Conservation (phyloP, 1,140 invertebrate genomes). For the Platyura marginata region DNA sequence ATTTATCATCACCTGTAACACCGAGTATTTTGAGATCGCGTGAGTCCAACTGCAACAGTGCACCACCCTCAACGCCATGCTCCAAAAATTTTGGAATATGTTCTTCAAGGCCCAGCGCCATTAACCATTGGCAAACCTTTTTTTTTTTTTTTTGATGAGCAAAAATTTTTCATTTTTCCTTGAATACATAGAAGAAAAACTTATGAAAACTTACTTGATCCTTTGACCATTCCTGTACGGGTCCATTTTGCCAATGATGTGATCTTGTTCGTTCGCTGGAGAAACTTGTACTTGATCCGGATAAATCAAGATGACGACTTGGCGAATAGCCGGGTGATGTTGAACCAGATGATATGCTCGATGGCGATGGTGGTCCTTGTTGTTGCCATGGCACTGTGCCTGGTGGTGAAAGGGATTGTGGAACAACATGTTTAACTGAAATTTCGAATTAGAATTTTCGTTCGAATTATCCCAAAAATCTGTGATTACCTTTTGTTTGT, state of each 20-base stretch:
- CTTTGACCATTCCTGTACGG: conserved; percentile 68
- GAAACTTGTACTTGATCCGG: conserved; percentile 32
- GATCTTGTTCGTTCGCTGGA: conserved; percentile 18
- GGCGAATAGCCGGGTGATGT: conserved; percentile 28
- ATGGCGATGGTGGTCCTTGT: conserved; percentile 34
- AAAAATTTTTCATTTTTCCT: no score
- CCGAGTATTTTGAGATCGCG: conserved; percentile 75
- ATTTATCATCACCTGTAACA: conserved; percentile 60
- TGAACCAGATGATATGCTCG: conserved; percentile 40
- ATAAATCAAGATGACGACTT: conserved; percentile 27
- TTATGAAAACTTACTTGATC: conserved; percentile 75
- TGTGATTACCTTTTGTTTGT: conserved; percentile 50
- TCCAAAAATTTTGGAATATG: conserved; percentile 70
- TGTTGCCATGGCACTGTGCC: conserved; percentile 14
- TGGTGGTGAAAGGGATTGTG: conserved; percentile 33
- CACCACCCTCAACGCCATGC: conserved; percentile 63
- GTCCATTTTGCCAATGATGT: conserved; percentile 48
- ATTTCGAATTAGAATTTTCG: background rate
- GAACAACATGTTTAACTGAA: conserved; percentile 39
- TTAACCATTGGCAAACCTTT: conserved; percentile 29
- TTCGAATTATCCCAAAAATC: background rate
- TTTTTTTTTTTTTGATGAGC: no score
- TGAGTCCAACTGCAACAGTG: conserved; percentile 65
- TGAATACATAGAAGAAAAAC: no score
- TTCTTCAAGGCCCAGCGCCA: conserved; percentile 60